These are phyloP conservation scores for Cacoxenus indagator DNA, from an alignment of 2,888 invertebrate genomes.

Conservation along the genomic window DNA sequence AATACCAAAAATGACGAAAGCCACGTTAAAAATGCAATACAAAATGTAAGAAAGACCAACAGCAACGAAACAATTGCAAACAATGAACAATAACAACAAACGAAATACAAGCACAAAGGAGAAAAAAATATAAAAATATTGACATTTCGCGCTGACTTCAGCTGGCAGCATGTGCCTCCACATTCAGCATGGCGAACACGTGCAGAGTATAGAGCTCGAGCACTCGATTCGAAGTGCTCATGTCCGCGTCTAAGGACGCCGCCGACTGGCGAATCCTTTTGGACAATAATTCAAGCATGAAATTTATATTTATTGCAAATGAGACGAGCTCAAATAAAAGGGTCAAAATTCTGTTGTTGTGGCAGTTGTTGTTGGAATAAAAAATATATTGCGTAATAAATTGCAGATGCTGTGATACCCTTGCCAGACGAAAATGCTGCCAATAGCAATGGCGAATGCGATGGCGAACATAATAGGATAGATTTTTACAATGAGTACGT, in stretches of 20 bases:
- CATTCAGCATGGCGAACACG: slow-evolving; percentile 7
- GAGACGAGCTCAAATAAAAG: slow-evolving; percentile 7
- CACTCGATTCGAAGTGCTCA: not conserved
- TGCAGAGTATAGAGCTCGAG: not conserved
- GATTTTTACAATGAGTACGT: no score
- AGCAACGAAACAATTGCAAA: not conserved
- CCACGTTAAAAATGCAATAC: no score
- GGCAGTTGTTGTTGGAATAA: not conserved
- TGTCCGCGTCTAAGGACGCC: not conserved
- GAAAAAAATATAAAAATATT: not conserved
- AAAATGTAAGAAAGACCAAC: not conserved
- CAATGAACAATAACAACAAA: not conserved
- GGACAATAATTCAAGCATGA: slow-evolving; percentile 19
- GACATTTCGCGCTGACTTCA: not conserved
- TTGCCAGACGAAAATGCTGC: not conserved
- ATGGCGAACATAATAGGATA: no score
- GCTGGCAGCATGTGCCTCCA: not conserved
- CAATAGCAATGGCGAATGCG: not conserved
- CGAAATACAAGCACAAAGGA: not conserved
- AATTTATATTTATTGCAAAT: slow-evolving; percentile 19
- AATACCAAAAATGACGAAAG: no score
- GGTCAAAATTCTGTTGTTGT: not conserved
- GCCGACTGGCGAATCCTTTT: not conserved
- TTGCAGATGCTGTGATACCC: slow-evolving; percentile 19
- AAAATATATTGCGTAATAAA: slow-evolving; percentile 12